Evolutionary conservation across 1,140 invertebrate genomes (phyloP).

Genomic region (Dreissena polymorpha): DNA sequence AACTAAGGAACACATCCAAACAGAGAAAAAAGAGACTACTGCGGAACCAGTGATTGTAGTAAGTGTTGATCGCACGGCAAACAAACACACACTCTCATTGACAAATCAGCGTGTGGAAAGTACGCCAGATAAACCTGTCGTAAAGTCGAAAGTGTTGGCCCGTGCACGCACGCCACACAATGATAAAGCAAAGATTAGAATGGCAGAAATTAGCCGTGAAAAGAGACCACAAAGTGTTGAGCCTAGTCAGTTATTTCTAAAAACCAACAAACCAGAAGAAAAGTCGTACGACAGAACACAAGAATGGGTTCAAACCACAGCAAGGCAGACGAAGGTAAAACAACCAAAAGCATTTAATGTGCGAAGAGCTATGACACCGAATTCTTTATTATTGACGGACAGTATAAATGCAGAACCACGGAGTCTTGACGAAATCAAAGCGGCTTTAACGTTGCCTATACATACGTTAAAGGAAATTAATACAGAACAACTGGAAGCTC

Average conservation of each 20-base stretch:
- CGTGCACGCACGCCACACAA: slow-evolving; percentile 31
- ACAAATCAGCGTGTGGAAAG: slow-evolving; percentile 18
- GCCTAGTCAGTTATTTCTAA: slow-evolving; percentile 46
- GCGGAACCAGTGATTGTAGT: slow-evolving; percentile 56
- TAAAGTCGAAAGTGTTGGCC: slow-evolving; percentile 52
- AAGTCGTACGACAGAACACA: slow-evolving; percentile 64
- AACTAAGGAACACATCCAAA: slow-evolving; percentile 7
- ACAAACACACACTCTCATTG: slow-evolving; percentile 51
- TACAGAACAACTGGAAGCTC: slow-evolving; percentile 64
- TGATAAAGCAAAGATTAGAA: slow-evolving; percentile 15
- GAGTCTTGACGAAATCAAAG: slow-evolving; percentile 73
- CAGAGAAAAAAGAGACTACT: slow-evolving; percentile 38
- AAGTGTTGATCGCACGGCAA: slow-evolving; percentile 54
- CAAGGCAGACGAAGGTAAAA: slow-evolving; percentile 54
- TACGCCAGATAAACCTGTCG: background rate
- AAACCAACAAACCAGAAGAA: slow-evolving; percentile 14
- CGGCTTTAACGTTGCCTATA: slow-evolving; percentile 65
- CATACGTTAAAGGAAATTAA: slow-evolving; percentile 59
- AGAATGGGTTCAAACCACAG: slow-evolving; percentile 72
- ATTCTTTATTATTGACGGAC: slow-evolving; percentile 57
- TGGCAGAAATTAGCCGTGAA: slow-evolving; percentile 14
- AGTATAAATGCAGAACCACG: slow-evolving; percentile 61
- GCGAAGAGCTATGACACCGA: slow-evolving; percentile 66
- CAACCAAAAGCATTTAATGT: slow-evolving; percentile 58
- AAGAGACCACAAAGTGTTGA: slow-evolving; percentile 58